Evolutionary conservation across 1,140 invertebrate genomes (phyloP), one percentile per base, ranked within the genome.

Genomic region (Prorops nasuta): DNA sequence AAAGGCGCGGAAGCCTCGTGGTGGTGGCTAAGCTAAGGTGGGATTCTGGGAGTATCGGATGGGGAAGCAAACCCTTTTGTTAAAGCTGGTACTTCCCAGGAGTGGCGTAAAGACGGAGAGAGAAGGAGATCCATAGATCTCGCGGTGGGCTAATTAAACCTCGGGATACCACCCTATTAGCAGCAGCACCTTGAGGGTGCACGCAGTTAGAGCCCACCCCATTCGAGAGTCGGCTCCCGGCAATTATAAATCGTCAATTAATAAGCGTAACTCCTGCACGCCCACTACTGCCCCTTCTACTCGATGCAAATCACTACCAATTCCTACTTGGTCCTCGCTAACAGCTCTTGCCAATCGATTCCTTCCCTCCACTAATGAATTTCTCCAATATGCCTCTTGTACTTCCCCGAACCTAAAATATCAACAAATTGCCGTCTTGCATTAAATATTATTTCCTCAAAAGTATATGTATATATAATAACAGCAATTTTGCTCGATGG

Each of bases 231-330:
- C 14, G 15, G 34, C 51, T 57, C 41, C 46, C 53, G 56, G 64
- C 57, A 69, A 64, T 66, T 66, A 69, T 66, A 54, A 67, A 65
- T 67, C 62, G 58, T 63, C 60, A 58, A 69, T 69, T 69, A 68
- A 67, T 67, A 63, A 67, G 57, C 53, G 54, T 60, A 55, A 56
- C 50, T 55, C 59, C 41, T 42, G 40, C 41, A 39, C 32, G 44
- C 38, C 46, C 49, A 52, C 44, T 24, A 40, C 36, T 32, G 36
- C 44, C 28, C 53, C 45, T 41, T 32, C 31, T n/a, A n/a, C n/a
- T n/a, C n/a, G n/a, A n/a, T n/a, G n/a, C n/a, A n/a, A n/a, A n/a
- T n/a, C n/a, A n/a, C n/a, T n/a, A n/a, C n/a, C n/a, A n/a, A n/a
- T n/a, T n/a, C n/a, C n/a, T n/a, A n/a, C n/a, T n/a, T n/a, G n/a